Evolutionary conservation across 2,797 vertebrate species (phyloP), one percentile per base, ranked within the genome.

Genomic region (Halcyon leucocephala): DNA sequence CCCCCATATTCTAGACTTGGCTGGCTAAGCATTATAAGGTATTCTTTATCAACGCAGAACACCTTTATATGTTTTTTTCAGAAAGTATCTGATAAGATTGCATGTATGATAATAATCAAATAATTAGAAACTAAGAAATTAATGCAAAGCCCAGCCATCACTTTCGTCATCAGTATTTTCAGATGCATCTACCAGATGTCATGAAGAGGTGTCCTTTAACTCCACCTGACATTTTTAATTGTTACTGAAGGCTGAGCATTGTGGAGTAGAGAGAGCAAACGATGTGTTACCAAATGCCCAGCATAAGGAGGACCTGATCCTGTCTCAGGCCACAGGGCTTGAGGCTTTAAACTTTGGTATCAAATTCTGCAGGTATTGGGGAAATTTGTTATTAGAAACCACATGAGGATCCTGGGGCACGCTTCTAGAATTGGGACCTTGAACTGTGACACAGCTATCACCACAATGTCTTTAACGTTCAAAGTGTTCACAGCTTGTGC

Each of bases 101-200:
- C 20, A 8, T n/a, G 8, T 6, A 33, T 1, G 11, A 66, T 6
- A 46, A 41, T 1, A 11, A 41, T 3, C 0, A 20, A 71, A 2
- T 7, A 31, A 16, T 64, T 42, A 1, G 4, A 10, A 51, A 1
- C 1, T 29, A 17, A 15, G 26, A 21, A 57, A 57, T 7, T 8
- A 76, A 41, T 77, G 77, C 54, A 51, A 58, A 86, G 51, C 37
- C 20, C 19, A 2, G 13, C 42, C 31, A 33, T 3, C 26, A n/a
- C 55, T 10, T 15, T 31, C 33, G 37, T 9, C 25, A 12, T 9
- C 22, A 31, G n/a, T 54, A 55, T 15, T 57, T 61, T 31, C 44
- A 88, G 52, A 1, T 10, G 0, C 18, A 41, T 58, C 39, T 14
- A 44, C 8, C 24, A 22, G 4, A 29, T 48, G 39, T 22, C n/a